Conservation (phyloP, 2,113 vertebrate species). For the human (Homo sapiens) region GRCh38 chr2:99066001-99066500, state of each 20-base stretch:
- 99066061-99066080: neutral
- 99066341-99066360: neutral
- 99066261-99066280: conserved; percentile 19
- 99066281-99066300: neutral
- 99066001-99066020: conserved; percentile 20
- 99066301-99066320: neutral
- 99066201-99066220: conserved; percentile 45
- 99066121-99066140: neutral
- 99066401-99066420: neutral
- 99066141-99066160: conserved; percentile 15
- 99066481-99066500: neutral
- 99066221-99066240: neutral
- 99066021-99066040: neutral
- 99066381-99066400: neutral
- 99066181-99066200: conserved; percentile 59
- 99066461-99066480: conserved; percentile 4
- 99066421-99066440: neutral
- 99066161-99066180: neutral
- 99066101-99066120: conserved; percentile 26
- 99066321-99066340: neutral
- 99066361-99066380: neutral
- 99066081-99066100: neutral
- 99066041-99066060: conserved; percentile 16
- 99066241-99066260: neutral
- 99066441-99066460: neutral